Conservation (phyloP, 2,797 vertebrate species). For the Melanotaenia pygmaea region DNA sequence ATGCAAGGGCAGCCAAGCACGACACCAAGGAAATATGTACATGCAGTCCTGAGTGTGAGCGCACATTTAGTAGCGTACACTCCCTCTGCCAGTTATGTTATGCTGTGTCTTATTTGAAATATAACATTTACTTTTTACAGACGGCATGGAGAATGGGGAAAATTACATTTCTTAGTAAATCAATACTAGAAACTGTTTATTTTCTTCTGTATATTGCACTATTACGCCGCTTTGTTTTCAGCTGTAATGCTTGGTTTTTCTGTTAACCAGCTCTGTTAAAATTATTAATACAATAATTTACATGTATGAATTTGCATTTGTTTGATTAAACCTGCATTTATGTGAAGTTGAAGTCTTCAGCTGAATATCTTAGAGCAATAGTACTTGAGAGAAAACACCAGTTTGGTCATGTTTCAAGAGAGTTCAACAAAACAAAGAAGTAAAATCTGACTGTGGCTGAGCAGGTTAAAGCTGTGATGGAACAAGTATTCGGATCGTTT, state of each 20-base stretch:
- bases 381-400: too few species aligned
- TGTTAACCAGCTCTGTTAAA: neutral
- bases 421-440: too few species aligned
- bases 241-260: neutral
- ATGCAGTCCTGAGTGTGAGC: conserved; percentile 32
- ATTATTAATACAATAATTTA: neutral
- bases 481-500: neutral
- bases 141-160: neutral
- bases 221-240: neutral
- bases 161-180: conserved; percentile 25
- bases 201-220: neutral
- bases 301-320: neutral
- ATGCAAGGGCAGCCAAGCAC: conserved; percentile 74
- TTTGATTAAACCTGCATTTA: neutral
- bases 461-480: neutral
- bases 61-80: conserved; percentile 12
- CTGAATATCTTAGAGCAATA: too few species aligned
- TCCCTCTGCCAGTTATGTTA: conserved; percentile 43
- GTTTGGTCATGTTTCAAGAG: too few species aligned
- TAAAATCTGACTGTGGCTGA: too few species aligned
- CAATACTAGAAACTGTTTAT: neutral
- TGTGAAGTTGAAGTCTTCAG: too few species aligned
- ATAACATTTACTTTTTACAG: conserved; percentile 48
- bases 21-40: conserved; percentile 50
- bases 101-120: conserved; percentile 60